These are phyloP conservation scores for Harpagoxenus sublaevis DNA, from an alignment of 2,888 invertebrate genomes.

Conservation along the genomic window DNA sequence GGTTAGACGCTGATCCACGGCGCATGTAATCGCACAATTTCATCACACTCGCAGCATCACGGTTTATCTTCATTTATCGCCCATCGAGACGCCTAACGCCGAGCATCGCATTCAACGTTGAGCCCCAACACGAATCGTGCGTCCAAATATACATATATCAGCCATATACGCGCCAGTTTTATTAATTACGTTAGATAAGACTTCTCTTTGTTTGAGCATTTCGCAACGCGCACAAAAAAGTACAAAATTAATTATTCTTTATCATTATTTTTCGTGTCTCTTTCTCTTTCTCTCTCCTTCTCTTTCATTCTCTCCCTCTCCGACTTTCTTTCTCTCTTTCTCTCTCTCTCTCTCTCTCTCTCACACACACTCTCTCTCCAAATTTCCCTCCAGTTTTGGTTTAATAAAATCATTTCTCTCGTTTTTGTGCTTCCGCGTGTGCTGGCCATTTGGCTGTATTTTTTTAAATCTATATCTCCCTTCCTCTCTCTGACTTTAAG, in stretches of 20 bases:
- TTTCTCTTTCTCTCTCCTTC: slow-evolving; percentile 68
- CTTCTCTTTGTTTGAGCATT: slow-evolving; percentile 83
- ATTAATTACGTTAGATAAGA: slow-evolving; percentile 80
- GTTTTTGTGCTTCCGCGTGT: slow-evolving; percentile 44
- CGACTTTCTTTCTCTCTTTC: neutral
- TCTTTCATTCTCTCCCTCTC: slow-evolving; percentile 53
- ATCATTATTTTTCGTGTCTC: slow-evolving; percentile 73
- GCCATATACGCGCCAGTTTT: slow-evolving; percentile 66
- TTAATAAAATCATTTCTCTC: slow-evolving; percentile 46
- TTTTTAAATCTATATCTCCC: slow-evolving; percentile 10
- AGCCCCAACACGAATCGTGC: slow-evolving; percentile 66
- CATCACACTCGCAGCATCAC: slow-evolving; percentile 12
- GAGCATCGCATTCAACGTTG: slow-evolving; percentile 65
- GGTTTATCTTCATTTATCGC: slow-evolving; percentile 28
- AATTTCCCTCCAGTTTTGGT: slow-evolving; percentile 11
- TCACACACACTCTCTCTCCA: slow-evolving; percentile 36
- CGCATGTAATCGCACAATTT: slow-evolving; percentile 40
- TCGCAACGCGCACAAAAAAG: slow-evolving; percentile 85
- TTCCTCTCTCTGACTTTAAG: neutral
- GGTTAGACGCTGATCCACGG: slow-evolving; percentile 13
- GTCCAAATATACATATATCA: slow-evolving; percentile 63
- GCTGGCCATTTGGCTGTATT: slow-evolving; percentile 17
- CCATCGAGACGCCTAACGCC: slow-evolving; percentile 66
- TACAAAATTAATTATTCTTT: slow-evolving; percentile 85
- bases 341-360: slow-evolving; percentile 59